A percentile compares a stretch with the other conserved stretches of the same genome.
These are phyloP conservation scores for Psittacula echo DNA, from an alignment of 2,797 vertebrate genomes.

Conservation along the genomic window DNA sequence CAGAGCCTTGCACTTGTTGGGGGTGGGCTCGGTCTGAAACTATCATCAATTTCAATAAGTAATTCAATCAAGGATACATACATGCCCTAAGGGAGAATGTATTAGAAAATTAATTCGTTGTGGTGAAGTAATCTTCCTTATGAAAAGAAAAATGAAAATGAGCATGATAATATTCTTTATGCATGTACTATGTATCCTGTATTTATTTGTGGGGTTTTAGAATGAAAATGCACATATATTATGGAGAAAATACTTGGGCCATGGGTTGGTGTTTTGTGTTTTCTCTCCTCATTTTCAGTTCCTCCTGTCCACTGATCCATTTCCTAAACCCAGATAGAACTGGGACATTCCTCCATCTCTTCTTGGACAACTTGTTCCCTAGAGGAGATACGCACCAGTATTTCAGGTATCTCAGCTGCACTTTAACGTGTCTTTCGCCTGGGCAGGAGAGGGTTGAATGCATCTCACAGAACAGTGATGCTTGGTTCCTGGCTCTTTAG, in stretches of 20 bases:
- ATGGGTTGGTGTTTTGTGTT: background rate
- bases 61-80: background rate
- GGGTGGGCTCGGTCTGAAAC: background rate
- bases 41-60: background rate
- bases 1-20: background rate
- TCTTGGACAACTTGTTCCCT: background rate
- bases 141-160: background rate
- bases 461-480: background rate
- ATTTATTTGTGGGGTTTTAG: background rate
- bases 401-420: background rate
- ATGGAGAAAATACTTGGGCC: background rate
- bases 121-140: background rate
- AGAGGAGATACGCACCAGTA: background rate
- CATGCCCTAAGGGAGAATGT: background rate
- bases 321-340: background rate
- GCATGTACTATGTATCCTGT: background rate
- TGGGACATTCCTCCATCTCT: background rate
- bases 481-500: background rate
- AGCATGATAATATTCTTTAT: background rate
- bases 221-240: background rate
- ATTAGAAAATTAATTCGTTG: conserved; percentile 21
- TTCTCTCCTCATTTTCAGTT: background rate
- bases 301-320: background rate
- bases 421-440: background rate
- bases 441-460: background rate